phyloP scores from a whole-genome alignment of 2,113 vertebrate species.

The Orientallactaga bullata region DNA sequence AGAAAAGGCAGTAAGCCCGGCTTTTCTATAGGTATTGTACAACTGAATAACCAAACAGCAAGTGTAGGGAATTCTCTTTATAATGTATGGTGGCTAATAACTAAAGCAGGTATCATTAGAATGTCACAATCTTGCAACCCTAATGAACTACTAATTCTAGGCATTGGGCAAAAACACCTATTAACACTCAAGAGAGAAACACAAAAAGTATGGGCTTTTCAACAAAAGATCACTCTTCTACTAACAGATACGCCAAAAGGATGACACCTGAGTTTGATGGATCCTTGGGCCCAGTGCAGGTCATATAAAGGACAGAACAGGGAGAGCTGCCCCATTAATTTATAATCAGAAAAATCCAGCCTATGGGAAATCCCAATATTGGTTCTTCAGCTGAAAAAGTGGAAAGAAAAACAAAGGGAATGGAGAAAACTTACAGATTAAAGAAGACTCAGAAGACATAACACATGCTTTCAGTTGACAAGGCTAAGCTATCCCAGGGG shows the following conservation, averaged over 20 bases:
- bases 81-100: not conserved
- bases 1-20: not conserved
- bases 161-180: conserved; percentile 12
- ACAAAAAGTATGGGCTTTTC: not conserved
- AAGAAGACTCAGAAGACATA: not conserved
- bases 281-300: not conserved
- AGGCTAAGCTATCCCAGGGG: not conserved
- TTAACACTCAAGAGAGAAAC: conserved; percentile 4
- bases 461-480: not conserved
- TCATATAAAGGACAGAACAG: not conserved
- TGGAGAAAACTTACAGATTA: not conserved
- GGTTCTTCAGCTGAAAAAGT: not conserved
- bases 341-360: not conserved
- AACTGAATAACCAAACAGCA: not conserved
- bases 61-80: conserved; percentile 10
- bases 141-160: not conserved
- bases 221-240: not conserved
- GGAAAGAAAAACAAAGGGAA: not conserved
- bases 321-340: not conserved
- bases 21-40: conserved; percentile 24
- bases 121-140: conserved; percentile 8
- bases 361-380: not conserved
- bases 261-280: not conserved
- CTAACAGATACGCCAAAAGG: not conserved
- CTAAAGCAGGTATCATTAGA: conserved; percentile 36